phyloP scores from a whole-genome alignment of 2,797 vertebrate genomes.

The Picus viridis region DNA sequence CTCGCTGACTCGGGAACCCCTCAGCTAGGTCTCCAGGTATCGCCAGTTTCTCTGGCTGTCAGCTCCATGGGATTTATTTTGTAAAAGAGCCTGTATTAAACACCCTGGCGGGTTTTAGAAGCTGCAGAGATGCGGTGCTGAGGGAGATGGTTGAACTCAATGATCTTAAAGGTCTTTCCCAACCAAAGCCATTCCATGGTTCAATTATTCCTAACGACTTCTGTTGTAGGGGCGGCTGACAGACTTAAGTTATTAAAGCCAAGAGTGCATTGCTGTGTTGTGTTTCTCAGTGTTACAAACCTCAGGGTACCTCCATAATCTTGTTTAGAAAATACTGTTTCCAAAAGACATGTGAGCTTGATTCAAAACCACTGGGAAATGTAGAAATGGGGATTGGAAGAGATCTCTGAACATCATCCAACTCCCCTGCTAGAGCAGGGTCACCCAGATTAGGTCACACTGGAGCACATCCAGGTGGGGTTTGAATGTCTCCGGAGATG shows the following conservation, averaged over 20 bases:
- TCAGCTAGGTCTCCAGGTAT: fast-evolving
- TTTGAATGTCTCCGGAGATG: no score
- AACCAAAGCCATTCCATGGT: no score
- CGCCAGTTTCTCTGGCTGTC: fast-evolving
- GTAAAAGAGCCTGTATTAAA: neutral
- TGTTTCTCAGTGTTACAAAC: neutral
- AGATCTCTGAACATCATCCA: no score
- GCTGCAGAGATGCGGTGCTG: no score
- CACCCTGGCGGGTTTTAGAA: no score
- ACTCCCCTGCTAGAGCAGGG: no score
- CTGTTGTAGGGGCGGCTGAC: neutral
- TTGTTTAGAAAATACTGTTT: neutral
- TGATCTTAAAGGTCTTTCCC: no score
- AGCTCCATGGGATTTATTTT: fast-evolving
- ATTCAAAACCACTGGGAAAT: neutral
- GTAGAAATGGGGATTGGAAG: no score
- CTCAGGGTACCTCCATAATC: fast-evolving
- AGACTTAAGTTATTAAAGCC: neutral
- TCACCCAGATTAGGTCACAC: no score
- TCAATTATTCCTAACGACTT: fast-evolving
- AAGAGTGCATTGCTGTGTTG: fast-evolving
- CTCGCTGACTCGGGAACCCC: fast-evolving
- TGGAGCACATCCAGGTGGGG: no score
- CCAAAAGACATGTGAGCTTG: fast-evolving
- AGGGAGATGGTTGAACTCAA: no score